Base-by-base conservation (phyloP, 2,888 invertebrate genomes). In the Lordiphosa andalusiaca region DNA sequence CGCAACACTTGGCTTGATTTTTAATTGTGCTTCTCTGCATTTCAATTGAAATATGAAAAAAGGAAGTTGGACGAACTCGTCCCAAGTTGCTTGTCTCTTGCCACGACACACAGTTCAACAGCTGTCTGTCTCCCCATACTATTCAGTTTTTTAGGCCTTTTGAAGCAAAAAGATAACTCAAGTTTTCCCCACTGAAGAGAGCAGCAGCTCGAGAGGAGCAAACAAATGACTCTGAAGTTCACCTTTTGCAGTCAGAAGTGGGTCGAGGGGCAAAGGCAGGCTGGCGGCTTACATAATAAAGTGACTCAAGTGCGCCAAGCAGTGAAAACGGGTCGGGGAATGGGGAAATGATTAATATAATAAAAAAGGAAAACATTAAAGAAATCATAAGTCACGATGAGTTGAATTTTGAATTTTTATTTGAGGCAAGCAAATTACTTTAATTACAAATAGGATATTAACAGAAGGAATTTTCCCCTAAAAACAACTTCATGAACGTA, bases 141-240 rank as follows among this genome's bases (percentile, higher is more conserved):
- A 53, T 62, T 56, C 51, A 51, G 59, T 56, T 4, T 23, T 35
- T 72, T 67, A 73, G 74, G 77, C 77, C 77, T 77, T 74, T 77
- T 73, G 73, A 77, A 63, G 71, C 77, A 76, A 71, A 73, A 74
- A 76, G 71, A 74, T 73, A 71, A 77, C 71, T 73, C 71, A 71
- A 76, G 77, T 77, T 71, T 66, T 77, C 69, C 73, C 77, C 77
- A 56, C 73, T 61, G 68, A 68, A 68, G 55, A 52, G 19, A 49
- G 23, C 70, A 61, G 61, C 61, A 70, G 49, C 64, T 53, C 51
- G 54, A 67, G 44, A 35, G 57, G 38, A 52, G 58, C 67, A 70
- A 72, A 61, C 73, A 70, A 72, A 75, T 67, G 70, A 69, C 73
- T 68, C 74, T 68, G 66, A 71, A 73, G 71, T 69, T 74, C 66